Conservation (phyloP, 2,113 vertebrate genomes). For the Myotis brandtii region DNA sequence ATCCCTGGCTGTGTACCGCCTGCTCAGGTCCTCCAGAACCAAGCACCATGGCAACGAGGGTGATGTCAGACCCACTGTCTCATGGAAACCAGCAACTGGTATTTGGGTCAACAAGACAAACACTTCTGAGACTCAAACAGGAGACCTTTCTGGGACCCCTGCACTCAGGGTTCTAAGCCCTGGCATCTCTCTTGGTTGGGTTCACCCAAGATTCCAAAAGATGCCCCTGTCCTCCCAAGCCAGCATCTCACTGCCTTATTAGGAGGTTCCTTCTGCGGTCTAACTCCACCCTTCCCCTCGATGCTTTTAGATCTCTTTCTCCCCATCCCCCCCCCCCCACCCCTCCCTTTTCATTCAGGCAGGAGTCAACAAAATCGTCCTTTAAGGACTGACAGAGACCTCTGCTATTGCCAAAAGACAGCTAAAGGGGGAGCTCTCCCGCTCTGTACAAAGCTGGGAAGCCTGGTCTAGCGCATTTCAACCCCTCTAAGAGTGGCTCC, state of each 20-base stretch:
- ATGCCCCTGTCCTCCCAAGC: not conserved
- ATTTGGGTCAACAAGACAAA: conserved; percentile 80
- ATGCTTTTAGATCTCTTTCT: conserved; percentile 42
- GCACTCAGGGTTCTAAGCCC: not conserved
- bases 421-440: conserved; percentile 61
- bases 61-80: conserved; percentile 75
- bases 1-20: conserved; percentile 67
- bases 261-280: conserved; percentile 55
- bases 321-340: not conserved
- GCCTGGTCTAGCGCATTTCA: not conserved
- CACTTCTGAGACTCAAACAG: conserved; percentile 41
- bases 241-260: conserved; percentile 61
- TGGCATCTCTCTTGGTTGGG: not conserved
- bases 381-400: not conserved
- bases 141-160: not conserved
- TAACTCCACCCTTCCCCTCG: not conserved
- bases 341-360: conserved; percentile 1
- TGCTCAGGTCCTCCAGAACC: conserved; percentile 73
- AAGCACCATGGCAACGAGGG: conserved; percentile 73
- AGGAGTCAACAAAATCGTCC: conserved; percentile 40
- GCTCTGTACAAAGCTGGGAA: not conserved
- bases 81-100: conserved; percentile 67
- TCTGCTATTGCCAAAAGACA: conserved; percentile 31
- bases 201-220: conserved; percentile 11
- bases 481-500: not conserved